Evolutionary conservation across 2,888 invertebrate species (phyloP).

Genomic region (Monoplex corrugatus): DNA sequence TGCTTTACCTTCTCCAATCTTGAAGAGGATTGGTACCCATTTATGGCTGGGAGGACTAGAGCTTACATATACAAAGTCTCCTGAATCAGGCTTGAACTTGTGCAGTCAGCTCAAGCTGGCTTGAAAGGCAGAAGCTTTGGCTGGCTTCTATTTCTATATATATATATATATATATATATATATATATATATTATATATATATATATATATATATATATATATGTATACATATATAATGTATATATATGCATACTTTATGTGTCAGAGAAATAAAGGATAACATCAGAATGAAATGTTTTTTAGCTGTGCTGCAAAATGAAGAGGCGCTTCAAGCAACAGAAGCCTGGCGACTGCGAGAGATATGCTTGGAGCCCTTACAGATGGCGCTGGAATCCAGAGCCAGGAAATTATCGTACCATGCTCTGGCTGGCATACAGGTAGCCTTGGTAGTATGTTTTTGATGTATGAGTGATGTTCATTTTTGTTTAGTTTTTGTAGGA

Average conservation of each 20-base stretch:
- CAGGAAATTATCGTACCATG: constrained; percentile 91
- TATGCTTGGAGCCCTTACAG: constrained; percentile 92
- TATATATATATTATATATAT: too few species aligned
- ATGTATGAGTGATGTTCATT: neutral
- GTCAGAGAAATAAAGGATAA: neutral
- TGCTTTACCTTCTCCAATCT: too few species aligned
- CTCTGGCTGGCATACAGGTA: constrained; percentile 94
- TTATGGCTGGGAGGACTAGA: too few species aligned
- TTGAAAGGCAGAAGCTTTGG: too few species aligned
- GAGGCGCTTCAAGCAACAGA: constrained; percentile 64
- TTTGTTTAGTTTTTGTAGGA: neutral
- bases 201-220: too few species aligned
- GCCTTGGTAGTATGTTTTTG: constrained; percentile 57
- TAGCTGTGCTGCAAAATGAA: constrained; percentile 71
- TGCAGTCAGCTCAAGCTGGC: too few species aligned
- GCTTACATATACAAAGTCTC: too few species aligned
- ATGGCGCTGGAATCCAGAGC: constrained; percentile 93
- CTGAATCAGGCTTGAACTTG: too few species aligned
- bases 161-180: too few species aligned
- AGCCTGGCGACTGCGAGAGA: constrained; percentile 83
- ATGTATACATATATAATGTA: neutral
- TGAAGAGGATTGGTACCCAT: too few species aligned
- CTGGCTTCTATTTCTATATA: too few species aligned
- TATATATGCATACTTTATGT: neutral
- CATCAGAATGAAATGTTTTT: constrained; percentile 27